phyloP scores from a whole-genome alignment of 2,888 invertebrate genomes.

The Pyrrhia umbra region DNA sequence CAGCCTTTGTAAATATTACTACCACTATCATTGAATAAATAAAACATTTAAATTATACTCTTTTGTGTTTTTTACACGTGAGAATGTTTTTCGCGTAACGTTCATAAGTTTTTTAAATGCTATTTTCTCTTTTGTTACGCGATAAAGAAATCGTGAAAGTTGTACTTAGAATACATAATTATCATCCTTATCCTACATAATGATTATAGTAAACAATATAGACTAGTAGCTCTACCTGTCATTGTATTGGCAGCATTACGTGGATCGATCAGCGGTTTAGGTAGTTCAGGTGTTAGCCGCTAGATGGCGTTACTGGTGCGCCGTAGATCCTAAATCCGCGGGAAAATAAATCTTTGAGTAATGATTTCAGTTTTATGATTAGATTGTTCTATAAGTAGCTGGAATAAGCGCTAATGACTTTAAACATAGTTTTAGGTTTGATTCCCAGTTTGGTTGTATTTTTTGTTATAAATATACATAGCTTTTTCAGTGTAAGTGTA shows the following conservation, averaged over 20 bases:
- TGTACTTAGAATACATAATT: conserved; percentile 5
- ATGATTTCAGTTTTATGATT: conserved; percentile 1
- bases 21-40: too few relatives aligned
- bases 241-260: conserved; percentile 20
- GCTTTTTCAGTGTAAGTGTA: neutral
- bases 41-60: too few relatives aligned
- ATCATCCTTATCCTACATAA: conserved; percentile 6
- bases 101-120: conserved; percentile 3
- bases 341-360: neutral
- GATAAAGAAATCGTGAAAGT: conserved; percentile 42
- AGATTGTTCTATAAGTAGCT: too few relatives aligned
- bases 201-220: neutral
- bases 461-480: too few relatives aligned
- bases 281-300: conserved; percentile 22
- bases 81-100: neutral
- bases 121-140: neutral
- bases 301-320: conserved; percentile 52
- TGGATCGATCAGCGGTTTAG: conserved; percentile 9
- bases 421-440: neutral
- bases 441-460: neutral
- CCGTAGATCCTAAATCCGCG: conserved; percentile 3
- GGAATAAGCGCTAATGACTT: too few relatives aligned
- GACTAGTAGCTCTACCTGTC: conserved; percentile 59
- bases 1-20: too few relatives aligned
- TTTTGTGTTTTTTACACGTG: too few relatives aligned